phyloP scores from a whole-genome alignment of 2,113 vertebrate species.

The Corydoras sp. region DNA sequence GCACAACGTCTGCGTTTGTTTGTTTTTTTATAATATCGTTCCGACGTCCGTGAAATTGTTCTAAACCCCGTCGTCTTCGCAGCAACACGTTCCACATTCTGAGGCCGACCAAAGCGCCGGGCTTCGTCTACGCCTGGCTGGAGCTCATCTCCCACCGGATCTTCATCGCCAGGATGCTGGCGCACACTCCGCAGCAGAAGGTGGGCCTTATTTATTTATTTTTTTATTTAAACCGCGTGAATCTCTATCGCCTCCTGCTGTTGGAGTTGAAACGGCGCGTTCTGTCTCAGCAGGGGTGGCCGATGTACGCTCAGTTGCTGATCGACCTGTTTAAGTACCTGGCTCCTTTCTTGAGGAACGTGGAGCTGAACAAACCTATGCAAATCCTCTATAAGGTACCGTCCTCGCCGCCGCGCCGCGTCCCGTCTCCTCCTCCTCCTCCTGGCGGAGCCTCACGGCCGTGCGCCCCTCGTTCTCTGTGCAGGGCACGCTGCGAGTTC shows the following conservation, averaged over 20 bases:
- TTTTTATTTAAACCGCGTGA: not conserved
- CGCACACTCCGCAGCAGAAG: constrained; percentile 99
- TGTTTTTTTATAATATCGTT: too few relatives aligned
- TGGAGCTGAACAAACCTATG: constrained; percentile 99
- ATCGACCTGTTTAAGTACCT: constrained; percentile 98
- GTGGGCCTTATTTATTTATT: constrained; percentile 51
- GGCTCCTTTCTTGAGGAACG: constrained; percentile 95
- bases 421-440: not conserved
- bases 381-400: constrained; percentile 99
- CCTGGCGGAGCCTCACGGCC: too few relatives aligned
- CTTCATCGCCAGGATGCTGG: constrained; percentile 98
- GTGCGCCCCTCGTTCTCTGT: not conserved
- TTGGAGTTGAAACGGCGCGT: too few relatives aligned
- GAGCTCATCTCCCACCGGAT: constrained; percentile 98
- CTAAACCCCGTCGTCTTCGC: constrained; percentile 39
- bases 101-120: constrained; percentile 97
- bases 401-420: not conserved
- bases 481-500: constrained; percentile 92
- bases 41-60: not conserved
- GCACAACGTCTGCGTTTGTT: constrained; percentile 5
- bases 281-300: constrained; percentile 81
- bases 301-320: constrained; percentile 96
- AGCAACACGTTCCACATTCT: constrained; percentile 99
- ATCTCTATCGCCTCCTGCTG: too few relatives aligned
- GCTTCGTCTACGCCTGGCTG: constrained; percentile 98